Evolutionary conservation across 37 sponge, comb jelly and placozoan genomes (phyloP).

Genomic region (Hexactinellida sp.): DNA sequence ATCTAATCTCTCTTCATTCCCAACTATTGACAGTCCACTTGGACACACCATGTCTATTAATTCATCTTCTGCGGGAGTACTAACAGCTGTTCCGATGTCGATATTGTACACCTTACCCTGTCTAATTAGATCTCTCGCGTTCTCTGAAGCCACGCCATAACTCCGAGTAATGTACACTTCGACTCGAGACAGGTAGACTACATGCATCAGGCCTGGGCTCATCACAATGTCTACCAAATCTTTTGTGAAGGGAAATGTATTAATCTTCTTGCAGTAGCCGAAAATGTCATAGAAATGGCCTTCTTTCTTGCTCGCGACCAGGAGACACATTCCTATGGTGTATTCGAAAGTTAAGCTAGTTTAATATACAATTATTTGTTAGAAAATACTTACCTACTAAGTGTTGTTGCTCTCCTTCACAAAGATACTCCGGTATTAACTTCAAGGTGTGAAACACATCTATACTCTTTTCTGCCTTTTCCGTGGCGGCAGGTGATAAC

Average conservation of each 20-base stretch:
- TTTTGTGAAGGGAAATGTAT: constrained; percentile 1
- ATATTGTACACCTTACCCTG: neutral
- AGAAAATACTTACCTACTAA: neutral
- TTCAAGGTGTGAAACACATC: neutral
- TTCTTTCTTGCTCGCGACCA: constrained; percentile 9
- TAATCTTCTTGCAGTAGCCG: neutral
- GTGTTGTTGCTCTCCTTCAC: neutral
- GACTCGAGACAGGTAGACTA: neutral
- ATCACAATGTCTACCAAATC: neutral
- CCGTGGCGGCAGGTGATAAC: neutral
- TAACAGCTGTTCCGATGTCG: neutral
- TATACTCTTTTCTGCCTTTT: neutral
- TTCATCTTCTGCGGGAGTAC: too few relatives aligned
- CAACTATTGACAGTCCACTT: neutral
- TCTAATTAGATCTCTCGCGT: neutral
- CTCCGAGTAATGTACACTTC: constrained; percentile 8
- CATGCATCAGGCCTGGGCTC: neutral
- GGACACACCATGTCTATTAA: neutral
- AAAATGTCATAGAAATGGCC: constrained; percentile 10
- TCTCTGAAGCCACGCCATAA: constrained; percentile 14
- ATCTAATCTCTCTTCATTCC: neutral
- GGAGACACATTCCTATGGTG: neutral
- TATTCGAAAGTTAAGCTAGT: neutral
- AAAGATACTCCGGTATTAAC: neutral
- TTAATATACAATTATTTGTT: neutral